A percentile compares a stretch with the other conserved stretches of the same genome.
Evolutionary conservation across 2,113 vertebrate genomes (phyloP).

Genomic region (Diglossa brunneiventris): DNA sequence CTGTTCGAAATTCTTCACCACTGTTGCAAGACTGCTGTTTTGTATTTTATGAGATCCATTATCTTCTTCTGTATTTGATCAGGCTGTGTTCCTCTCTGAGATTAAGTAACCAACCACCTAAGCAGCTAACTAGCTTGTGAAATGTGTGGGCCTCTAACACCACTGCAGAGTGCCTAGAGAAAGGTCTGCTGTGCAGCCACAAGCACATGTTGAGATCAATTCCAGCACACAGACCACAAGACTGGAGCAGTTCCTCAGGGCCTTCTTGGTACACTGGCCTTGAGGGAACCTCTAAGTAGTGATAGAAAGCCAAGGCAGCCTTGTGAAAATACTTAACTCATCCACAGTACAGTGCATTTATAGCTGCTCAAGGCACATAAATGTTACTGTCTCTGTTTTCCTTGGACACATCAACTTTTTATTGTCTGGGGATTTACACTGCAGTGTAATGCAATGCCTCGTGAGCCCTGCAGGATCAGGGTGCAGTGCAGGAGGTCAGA

Average conservation of each 20-base stretch:
- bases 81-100: not conserved
- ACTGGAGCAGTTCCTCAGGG: not conserved
- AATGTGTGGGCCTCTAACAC: not conserved
- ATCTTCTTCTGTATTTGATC: not conserved
- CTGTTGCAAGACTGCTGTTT: not conserved
- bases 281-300: not conserved
- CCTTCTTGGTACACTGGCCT: not conserved
- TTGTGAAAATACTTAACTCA: not conserved
- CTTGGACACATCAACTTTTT: not conserved
- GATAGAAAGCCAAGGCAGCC: not conserved
- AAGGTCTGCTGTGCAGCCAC: not conserved
- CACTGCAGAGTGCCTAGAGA: not conserved
- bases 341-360: not conserved
- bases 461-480: not conserved
- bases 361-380: not conserved
- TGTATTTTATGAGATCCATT: not conserved
- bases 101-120: not conserved
- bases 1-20: not conserved
- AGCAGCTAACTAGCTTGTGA: not conserved
- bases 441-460: not conserved
- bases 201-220: not conserved
- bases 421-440: not conserved
- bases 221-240: not conserved
- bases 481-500: not conserved
- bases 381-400: not conserved